Base-by-base conservation (phyloP, 1,140 invertebrate genomes). In the Cyclina sinensis region DNA sequence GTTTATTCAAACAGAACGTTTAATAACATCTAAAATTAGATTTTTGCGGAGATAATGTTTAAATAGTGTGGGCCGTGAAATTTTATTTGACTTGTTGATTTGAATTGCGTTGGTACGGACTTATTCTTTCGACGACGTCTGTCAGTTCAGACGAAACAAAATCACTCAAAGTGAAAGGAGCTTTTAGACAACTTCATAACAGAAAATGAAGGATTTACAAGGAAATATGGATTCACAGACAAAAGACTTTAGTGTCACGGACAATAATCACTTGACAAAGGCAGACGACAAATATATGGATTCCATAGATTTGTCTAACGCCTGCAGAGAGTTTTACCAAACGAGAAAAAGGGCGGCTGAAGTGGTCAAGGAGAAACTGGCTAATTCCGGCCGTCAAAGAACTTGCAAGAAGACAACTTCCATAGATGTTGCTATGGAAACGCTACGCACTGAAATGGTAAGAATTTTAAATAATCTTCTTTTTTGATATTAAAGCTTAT, bases 301-400 rank as follows among this genome's bases (percentile, higher is more conserved):
- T 39, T 83, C 85, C 35, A 93, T 93, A 30, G 92, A 93, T 24
- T 82, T 93, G 73, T 92, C 89, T n/a, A 93, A 93, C 80, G 87
- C 91, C 3, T 93, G 92, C 57, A 89, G 92, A 76, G 82, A 90
- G 35, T 92, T 93, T 54, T 93, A 93, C 82, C 90, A 90, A 65
- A 43, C 88, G 5, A 85, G 92, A 24, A 83, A 91, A 48, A 37
- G 90, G 51, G 86, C 82, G 18, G 89, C 92, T 5, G 88, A 88
- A 39, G 86, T 37, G 14, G 68, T 91, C 14, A 91, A 85, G 80
- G 86, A 91, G 43, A 80, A 85, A 59, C 89, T 90, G 81, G 83
- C 76, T 16, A 74, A 51, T 12, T 83, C 88, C 5, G 65, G 89
- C 74, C 85, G 85, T 39, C 51, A 21, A 0, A 46, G 85, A 39